phyloP scores from a whole-genome alignment of 1,140 invertebrate species.

The Tetramorium simillimum region DNA sequence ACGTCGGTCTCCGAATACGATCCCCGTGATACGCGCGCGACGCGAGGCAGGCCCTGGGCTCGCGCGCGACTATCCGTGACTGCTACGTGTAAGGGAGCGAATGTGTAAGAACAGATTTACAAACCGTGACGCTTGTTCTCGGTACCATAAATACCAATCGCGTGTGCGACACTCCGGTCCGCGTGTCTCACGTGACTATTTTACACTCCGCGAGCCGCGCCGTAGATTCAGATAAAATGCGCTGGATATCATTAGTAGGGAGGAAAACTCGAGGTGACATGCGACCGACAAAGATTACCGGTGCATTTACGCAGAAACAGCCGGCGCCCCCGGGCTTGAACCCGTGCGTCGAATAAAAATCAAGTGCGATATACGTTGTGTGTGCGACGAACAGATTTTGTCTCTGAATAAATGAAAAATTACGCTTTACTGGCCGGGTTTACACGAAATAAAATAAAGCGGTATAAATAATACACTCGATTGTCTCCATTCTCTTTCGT shows the following conservation, averaged over 20 bases:
- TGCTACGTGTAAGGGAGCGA: neutral
- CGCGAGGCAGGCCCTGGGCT: neutral
- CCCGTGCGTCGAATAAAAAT: neutral
- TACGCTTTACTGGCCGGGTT: neutral
- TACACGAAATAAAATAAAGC: neutral
- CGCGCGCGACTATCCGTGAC: neutral
- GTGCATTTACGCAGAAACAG: constrained; percentile 35
- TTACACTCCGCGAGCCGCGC: constrained; percentile 1
- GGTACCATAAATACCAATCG: constrained; percentile 66
- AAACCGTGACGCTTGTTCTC: constrained; percentile 53
- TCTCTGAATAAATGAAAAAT: neutral
- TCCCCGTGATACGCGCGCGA: neutral
- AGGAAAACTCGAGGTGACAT: constrained; percentile 31
- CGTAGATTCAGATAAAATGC: constrained; percentile 43
- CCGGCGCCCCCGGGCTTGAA: neutral
- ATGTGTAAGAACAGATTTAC: constrained; percentile 55
- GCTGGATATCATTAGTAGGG: constrained; percentile 40
- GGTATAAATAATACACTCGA: neutral
- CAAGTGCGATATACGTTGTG: neutral
- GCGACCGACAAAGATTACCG: constrained; percentile 35
- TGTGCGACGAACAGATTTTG: neutral
- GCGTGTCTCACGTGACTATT: constrained; percentile 46
- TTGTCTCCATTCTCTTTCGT: neutral
- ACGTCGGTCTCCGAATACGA: neutral
- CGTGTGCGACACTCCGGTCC: constrained; percentile 29